Conservation (phyloP, 2,113 vertebrate genomes). For the Mesoclemmys tuberculata region DNA sequence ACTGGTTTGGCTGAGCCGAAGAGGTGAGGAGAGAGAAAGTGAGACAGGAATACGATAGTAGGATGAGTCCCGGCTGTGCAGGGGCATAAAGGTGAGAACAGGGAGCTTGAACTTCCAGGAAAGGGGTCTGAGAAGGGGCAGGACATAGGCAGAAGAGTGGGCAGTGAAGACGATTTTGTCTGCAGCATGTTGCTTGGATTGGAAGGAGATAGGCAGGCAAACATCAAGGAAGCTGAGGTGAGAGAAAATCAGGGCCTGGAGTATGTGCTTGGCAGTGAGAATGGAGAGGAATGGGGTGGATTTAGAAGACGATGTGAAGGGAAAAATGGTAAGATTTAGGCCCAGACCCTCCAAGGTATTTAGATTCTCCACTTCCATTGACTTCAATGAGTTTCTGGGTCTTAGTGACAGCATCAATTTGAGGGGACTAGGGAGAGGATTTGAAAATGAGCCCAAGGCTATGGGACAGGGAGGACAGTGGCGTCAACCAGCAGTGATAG, state of each 20-base stretch:
- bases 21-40: not conserved
- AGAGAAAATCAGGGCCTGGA: not conserved
- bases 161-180: not conserved
- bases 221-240: not conserved
- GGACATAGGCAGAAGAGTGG: not conserved
- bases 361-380: not conserved
- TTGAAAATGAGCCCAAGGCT: conserved; percentile 57
- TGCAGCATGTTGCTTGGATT: not conserved
- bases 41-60: not conserved
- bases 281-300: not conserved
- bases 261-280: conserved; percentile 41
- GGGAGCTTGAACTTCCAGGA: not conserved
- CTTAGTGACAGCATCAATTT: conserved; percentile 38
- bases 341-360: not conserved
- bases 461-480: not conserved
- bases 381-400: not conserved
- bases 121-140: not conserved
- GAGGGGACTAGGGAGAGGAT: conserved; percentile 46
- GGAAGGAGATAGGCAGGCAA: not conserved
- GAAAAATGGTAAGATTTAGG: conserved; percentile 26
- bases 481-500: not conserved
- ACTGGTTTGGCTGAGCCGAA: not conserved
- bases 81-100: not conserved
- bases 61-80: not conserved
- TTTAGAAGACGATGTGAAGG: conserved; percentile 62